Evolutionary conservation across 37 sponge, comb jelly and placozoan species (phyloP), one percentile per base, ranked within the genome.

Genomic region (Beroe forskalii): DNA sequence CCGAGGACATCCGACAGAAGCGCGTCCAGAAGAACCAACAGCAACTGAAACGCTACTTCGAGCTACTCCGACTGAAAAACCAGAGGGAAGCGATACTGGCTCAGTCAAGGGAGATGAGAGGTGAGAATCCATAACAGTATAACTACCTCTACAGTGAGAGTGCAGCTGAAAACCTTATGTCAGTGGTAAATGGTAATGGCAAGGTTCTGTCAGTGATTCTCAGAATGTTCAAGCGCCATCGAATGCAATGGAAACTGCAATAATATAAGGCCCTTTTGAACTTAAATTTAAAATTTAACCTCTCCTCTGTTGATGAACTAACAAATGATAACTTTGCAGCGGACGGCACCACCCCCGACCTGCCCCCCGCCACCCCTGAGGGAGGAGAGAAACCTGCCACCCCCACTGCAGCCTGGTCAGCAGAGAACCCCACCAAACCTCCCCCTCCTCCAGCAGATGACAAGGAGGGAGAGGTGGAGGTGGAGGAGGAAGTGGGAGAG

Each of bases 21-120:
- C 86, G 86, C n/a, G 86, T 80, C 1, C 86, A 80, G 86, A 80
- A 80, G 48, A 80, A 80, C 86, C 86, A 80, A 48, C 86, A 80
- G 30, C 86, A 80, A 25, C 48, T 80, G 2, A 80, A 80, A 27
- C 86, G 86, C 1, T 80, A 80, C 86, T 80, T 80, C 27, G 86
- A 80, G 48, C 31, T 80, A 48, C 86, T 80, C 30, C 40, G 86
- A 25, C 30, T 80, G 23, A 80, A 80, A 48, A 80, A 80, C 40
- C 86, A 80, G 55, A 12, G 86, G 24, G 86, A 80, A n/a, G 86
- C 86, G 43, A 80, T 80, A 12, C 86, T 80, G 1, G 38, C 28
- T 12, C 86, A 80, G 27, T 44, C 55, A 6, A 80, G 40, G 27
- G 86, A 80, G 17, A 80, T 80, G 86, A 32, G 86, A 80, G 86